Percentiles rank a stretch among this genome's conserved stretches.
Conservation (phyloP, 2,797 vertebrate genomes). For the Myotis daubentonii region DNA sequence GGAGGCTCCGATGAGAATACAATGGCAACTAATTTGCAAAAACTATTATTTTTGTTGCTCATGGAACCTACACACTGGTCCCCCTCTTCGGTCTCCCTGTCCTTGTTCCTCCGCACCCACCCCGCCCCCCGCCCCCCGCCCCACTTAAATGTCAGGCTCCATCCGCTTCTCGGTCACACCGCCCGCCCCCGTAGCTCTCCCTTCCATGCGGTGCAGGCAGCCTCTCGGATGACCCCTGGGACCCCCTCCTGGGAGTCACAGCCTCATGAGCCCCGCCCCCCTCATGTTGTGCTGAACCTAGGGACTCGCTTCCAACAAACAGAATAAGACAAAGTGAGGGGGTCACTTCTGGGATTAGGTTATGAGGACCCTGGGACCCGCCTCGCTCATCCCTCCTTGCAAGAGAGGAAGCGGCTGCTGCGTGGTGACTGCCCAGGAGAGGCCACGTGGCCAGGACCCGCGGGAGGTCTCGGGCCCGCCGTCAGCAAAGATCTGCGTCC, state of each 20-base stretch:
- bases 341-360: neutral
- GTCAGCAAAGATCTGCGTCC: neutral
- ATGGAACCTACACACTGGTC: rapidly evolving
- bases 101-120: neutral
- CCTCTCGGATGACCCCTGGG: rapidly evolving
- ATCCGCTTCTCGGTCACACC: neutral
- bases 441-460: rapidly evolving
- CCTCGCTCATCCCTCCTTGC: too few relatives aligned
- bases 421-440: rapidly evolving
- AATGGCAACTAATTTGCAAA: neutral
- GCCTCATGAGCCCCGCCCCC: neutral
- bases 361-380: neutral
- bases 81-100: neutral
- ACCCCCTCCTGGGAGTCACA: neutral
- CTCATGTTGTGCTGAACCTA: neutral
- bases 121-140: neutral
- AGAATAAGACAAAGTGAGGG: neutral
- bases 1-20: neutral
- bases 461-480: neutral
- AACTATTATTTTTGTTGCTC: neutral
- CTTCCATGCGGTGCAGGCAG: rapidly evolving
- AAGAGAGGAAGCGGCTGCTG: rapidly evolving
- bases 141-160: neutral
- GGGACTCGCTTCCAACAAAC: neutral
- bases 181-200: neutral